Evolutionary conservation across 2,113 vertebrate species (phyloP), one percentile per base, ranked within the genome.

Genomic region (Polypterus senegalus): DNA sequence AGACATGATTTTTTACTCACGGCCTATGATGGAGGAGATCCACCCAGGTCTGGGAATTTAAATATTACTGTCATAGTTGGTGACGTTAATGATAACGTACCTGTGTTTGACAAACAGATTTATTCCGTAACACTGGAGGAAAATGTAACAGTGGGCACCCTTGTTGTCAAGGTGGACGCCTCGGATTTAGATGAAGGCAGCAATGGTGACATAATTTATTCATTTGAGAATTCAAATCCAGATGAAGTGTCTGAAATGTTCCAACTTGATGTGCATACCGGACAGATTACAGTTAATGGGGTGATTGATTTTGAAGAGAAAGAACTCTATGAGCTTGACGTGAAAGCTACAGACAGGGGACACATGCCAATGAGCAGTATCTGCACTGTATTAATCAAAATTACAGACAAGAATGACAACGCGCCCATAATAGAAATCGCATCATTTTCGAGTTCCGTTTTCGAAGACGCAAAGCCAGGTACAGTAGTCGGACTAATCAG

Each of bases 171-270:
- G 0, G 69, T 86, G 3, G 81, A 79, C 58, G 83, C 83, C 0
- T 78, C 75, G 3, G 83, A 86, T 63, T 49, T 65, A 11, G 82
- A 86, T 58, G 79, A 81, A 4, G 75, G 80, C 3, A 2, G 55
- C 5, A 86, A 85, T 43, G 54, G 82, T 3, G 71, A 80, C 6
- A 57, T 86, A 1, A 61, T 76, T 62, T 86, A 75, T 57, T 64
- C 66, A 4, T 81, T 86, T 65, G 71, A 75, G 4, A 71, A 74
- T 4, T 64, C 73, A 43, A 65, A 74, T 0, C 60, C 77, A 52
- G 9, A 5, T 7, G 67, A 69, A 48, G 43, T 80, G 2, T 60
- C 10, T 5, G 27, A 74, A 0, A 2, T 76, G 0, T 84, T 83
- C 69, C 9, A 70, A 0, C 67, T 86, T 0, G 66, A 75, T 51